phyloP scores from a whole-genome alignment of 2,113 vertebrate genomes.

The Mesitornis unicolor region DNA sequence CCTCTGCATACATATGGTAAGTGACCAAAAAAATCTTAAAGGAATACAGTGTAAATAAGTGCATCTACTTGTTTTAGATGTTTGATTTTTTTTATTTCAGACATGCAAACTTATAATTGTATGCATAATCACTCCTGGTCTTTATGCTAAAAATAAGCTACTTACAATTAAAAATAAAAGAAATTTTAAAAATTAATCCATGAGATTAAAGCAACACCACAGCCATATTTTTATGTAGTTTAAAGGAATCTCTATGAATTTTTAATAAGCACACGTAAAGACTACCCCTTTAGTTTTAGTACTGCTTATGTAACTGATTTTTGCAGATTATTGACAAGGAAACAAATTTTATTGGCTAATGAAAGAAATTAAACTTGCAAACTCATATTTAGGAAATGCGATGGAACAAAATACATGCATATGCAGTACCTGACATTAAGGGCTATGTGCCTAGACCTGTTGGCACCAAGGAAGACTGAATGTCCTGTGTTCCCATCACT shows the following conservation, averaged over 20 bases:
- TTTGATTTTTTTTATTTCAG: not conserved
- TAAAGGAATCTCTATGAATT: not conserved
- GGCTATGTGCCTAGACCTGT: not conserved
- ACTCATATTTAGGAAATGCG: not conserved
- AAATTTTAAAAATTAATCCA: not conserved
- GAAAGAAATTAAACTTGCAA: not conserved
- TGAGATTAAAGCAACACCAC: not conserved
- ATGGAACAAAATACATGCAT: not conserved
- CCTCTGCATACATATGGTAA: not conserved
- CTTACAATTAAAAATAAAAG: not conserved
- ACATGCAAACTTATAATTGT: not conserved
- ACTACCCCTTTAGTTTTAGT: not conserved
- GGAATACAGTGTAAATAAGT: not conserved
- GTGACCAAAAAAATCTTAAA: not conserved
- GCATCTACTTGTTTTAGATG: not conserved
- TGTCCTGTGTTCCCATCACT: constrained; percentile 27
- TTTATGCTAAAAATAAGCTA: not conserved
- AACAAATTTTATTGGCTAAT: not conserved
- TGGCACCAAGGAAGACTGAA: constrained; percentile 42
- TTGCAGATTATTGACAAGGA: not conserved
- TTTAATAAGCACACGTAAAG: not conserved
- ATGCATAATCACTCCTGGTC: not conserved
- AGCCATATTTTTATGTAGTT: not conserved
- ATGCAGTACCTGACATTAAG: not conserved
- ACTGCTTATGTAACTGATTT: not conserved